Evolutionary conservation across 2,113 vertebrate species (phyloP), one percentile per base, ranked within the genome.

Genomic region (Tretioscincus oriximinensis): DNA sequence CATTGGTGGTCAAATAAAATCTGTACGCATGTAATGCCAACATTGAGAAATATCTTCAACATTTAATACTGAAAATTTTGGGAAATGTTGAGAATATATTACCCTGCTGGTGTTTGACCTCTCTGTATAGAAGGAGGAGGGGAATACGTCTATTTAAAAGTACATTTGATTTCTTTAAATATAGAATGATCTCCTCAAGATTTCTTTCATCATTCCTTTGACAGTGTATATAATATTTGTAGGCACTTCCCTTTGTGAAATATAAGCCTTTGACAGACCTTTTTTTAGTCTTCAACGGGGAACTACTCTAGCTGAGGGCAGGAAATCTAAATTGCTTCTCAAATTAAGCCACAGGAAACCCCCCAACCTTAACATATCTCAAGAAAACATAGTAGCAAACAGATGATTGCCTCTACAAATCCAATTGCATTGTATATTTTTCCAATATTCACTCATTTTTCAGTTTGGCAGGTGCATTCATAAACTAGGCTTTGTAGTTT

Each of bases 281-380:
- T 78, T 90, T 83, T 90, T 60, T 89, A 72, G 69, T 90, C 81
- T 90, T 86, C 83, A 85, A 88, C 82, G 81, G 88, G 49, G 78
- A 88, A 80, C 83, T 83, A 83, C 84, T 91, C 88, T 84, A 83
- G 64, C 87, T 87, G 85, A 89, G 81, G 78, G 88, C 84, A 77
- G 86, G 89, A 95, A 94, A 90, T 88, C 74, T 75, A 93, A 93
- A 94, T 81, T 88, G 80, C 83, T 90, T 83, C 90, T 92, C 82
- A 90, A 92, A 91, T 93, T 92, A 89, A 92, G 87, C 85, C 84
- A 85, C 29, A 9, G 88, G 87, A 93, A 93, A 60, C 24, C 24
- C 65, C 58, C 66, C 54, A 87, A 81, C 85, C 80, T 64, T 84
- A 84, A 64, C 85, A 89, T 84, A 81, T 91, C 87, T 92, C 85